Conservation (phyloP, 2,888 invertebrate species). For the Dermolepida albohirtum region DNA sequence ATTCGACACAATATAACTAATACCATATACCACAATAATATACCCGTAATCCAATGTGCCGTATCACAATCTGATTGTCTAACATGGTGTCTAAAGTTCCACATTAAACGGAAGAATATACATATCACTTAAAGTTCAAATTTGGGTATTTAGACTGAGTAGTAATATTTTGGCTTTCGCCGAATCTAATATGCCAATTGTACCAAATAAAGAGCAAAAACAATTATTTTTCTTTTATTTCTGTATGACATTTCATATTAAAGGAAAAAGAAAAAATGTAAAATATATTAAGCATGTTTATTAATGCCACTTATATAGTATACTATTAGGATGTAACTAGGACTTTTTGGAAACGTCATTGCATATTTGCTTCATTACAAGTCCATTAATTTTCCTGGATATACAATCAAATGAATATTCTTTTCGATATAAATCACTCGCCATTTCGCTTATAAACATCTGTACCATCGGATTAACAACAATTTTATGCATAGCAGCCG, state of each 20-base stretch:
- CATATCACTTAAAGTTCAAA: too few species aligned
- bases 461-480: constrained; percentile 58
- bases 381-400: constrained; percentile 51
- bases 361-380: constrained; percentile 43
- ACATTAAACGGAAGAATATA: too few species aligned
- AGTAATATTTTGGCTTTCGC: too few species aligned
- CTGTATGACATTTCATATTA: not conserved
- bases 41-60: too few species aligned
- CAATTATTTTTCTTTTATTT: too few species aligned
- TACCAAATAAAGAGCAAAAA: too few species aligned
- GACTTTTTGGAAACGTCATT: not conserved
- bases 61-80: too few species aligned
- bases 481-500: constrained; percentile 58
- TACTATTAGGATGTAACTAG: not conserved
- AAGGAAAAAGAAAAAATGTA: not conserved
- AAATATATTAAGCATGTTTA: constrained; percentile 1
- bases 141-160: too few species aligned
- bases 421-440: constrained; percentile 56
- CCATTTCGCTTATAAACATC: constrained; percentile 60
- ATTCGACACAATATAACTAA: too few species aligned
- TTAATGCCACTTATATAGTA: constrained; percentile 21
- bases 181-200: too few species aligned
- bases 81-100: too few species aligned
- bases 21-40: too few species aligned
- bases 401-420: constrained; percentile 57